Conservation (phyloP, 2,888 invertebrate genomes). For the Dorcus parallelipipedus region DNA sequence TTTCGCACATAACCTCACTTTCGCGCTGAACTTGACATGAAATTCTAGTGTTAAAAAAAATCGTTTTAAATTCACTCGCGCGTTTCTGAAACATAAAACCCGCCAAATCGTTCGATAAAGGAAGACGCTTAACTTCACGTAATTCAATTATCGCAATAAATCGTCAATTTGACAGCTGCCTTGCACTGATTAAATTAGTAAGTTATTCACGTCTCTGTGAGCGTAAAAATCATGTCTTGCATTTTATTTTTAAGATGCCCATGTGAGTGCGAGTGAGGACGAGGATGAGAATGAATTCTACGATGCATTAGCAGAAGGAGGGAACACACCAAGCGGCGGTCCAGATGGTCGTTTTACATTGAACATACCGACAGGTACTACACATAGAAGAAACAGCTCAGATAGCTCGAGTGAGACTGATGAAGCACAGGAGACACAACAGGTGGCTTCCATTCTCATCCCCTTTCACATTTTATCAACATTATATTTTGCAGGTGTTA, state of each 20-base stretch:
- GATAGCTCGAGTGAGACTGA: slow-evolving; percentile 55
- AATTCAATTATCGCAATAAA: too few relatives aligned
- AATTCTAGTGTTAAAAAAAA: too few relatives aligned
- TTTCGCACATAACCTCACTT: too few relatives aligned
- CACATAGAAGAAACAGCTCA: slow-evolving; percentile 44
- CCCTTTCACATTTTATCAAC: not conserved
- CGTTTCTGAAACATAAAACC: too few relatives aligned
- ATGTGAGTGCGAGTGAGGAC: slow-evolving; percentile 59
- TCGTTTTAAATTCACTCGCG: too few relatives aligned
- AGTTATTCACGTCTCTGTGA: too few relatives aligned
- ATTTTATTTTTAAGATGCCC: slow-evolving; percentile 43
- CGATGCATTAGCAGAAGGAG: slow-evolving; percentile 51
- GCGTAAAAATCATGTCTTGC: too few relatives aligned
- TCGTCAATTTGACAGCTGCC: too few relatives aligned
- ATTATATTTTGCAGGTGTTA: slow-evolving; percentile 34
- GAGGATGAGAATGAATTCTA: slow-evolving; percentile 78
- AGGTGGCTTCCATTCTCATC: slow-evolving; percentile 32
- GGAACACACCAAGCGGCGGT: slow-evolving; percentile 33
- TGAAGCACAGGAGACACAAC: slow-evolving; percentile 50
- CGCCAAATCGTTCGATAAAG: too few relatives aligned
- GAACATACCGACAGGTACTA: slow-evolving; percentile 56
- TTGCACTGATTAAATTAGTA: too few relatives aligned
- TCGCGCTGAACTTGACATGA: too few relatives aligned
- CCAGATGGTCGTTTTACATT: slow-evolving; percentile 56
- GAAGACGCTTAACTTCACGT: too few relatives aligned